Base-by-base conservation (phyloP, 2,888 invertebrate genomes). In the Syrista parreyssii region DNA sequence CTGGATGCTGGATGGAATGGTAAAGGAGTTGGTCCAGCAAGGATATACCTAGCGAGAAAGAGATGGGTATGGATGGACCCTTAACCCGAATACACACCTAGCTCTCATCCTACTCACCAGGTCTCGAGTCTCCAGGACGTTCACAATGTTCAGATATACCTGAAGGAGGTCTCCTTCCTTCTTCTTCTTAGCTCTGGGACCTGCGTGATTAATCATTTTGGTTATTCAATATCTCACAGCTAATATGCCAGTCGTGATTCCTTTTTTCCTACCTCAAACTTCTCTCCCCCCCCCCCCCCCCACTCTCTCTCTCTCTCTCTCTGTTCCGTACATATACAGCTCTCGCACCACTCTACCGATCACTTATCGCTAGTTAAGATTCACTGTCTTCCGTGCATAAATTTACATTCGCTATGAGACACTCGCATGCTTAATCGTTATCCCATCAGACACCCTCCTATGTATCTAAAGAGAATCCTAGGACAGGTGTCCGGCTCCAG, bases 161-260 rank as follows among this genome's bases (percentile, higher is more conserved):
- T 55, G 55, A 55, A 55, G 55, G 23, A 55, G 55, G 23, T 55
- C 55, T 55, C 23, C 55, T 55, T 55, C 55, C 55, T 55, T 36
- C 36, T 35, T 35, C 71, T 71, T 71, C 71, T 12, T 71, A 9
- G 71, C 33, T 71, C 71, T 33, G 71, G 33, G 71, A 71, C 71
- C 36, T 55, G 55, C 77, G 74, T 75, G 77, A 79, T 79, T 79
- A 79, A 79, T 79, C 79, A 79, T 76, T 78, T 78, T 31, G 72
- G 75, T 78, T 79, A 79, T 76, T 79, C 79, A 79, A 79, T 79
- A 79, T 79, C 76, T 79, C 78, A 79, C 68, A 73, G 78, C 78
- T 79, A 79, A 79, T 79, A 77, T 79, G 78, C 77, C 79, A 75
- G 77, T 40, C 75, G 76, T 73, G 79, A 78, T 79, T 77, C 71